A percentile compares a stretch with the other conserved stretches of the same genome.
Evolutionary conservation across 2,888 invertebrate species (phyloP).

Genomic region (Polydrusus pterygomalis): DNA sequence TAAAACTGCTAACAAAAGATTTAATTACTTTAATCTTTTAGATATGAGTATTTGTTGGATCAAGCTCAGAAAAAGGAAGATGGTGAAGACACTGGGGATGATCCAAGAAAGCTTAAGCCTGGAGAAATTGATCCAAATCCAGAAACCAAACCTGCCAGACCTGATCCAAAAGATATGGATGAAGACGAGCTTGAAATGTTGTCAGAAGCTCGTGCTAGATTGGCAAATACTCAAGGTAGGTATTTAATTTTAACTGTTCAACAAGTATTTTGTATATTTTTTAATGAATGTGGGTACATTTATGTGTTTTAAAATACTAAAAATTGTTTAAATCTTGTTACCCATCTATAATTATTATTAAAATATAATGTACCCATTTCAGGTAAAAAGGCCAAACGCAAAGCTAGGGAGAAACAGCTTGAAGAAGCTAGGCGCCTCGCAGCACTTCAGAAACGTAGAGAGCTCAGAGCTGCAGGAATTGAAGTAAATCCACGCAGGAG

Average conservation of each 20-base stretch:
- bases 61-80: constrained; percentile 95
- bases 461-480: constrained; percentile 97
- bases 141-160: constrained; percentile 99
- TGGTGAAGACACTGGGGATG: constrained; percentile 93
- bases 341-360: background rate
- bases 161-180: constrained; percentile 99
- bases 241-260: background rate
- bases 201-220: constrained; percentile 97
- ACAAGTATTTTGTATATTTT: background rate
- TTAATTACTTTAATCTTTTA: background rate
- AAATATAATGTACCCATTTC: background rate
- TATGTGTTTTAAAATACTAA: too few species aligned
- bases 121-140: constrained; percentile 99
- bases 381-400: constrained; percentile 89
- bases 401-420: constrained; percentile 97
- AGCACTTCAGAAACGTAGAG: constrained; percentile 97
- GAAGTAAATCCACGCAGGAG: constrained; percentile 77
- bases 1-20: background rate
- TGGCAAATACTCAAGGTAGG: constrained; percentile 98
- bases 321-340: too few species aligned
- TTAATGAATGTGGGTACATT: background rate
- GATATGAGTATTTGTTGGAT: constrained; percentile 96
- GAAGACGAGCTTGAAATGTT: constrained; percentile 99
- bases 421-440: constrained; percentile 98
- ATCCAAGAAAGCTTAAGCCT: constrained; percentile 97